Percentiles rank a stretch among this genome's conserved stretches.
Evolutionary conservation across 1,140 invertebrate species (phyloP).

Genomic region (Drosophila repletoides): DNA sequence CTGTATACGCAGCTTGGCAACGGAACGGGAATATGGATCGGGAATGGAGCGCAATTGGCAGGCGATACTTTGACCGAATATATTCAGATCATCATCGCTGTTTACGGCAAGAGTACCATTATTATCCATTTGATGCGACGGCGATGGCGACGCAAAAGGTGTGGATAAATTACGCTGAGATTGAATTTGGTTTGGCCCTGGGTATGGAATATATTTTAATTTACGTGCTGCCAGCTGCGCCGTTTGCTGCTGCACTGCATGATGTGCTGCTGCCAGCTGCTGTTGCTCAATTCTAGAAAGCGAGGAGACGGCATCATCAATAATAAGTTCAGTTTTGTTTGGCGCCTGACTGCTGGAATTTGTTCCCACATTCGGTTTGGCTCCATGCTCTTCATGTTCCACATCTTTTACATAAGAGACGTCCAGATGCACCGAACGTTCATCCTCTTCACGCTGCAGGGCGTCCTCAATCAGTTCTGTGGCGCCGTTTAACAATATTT

Average conservation of each 20-base stretch:
- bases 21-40: conserved; percentile 63
- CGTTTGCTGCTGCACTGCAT: conserved; percentile 17
- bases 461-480: conserved; percentile 49
- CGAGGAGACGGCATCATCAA: conserved; percentile 38
- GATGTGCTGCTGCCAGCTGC: conserved; percentile 7
- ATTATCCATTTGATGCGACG: conserved; percentile 35
- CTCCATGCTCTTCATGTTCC: background rate
- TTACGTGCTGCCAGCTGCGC: conserved; percentile 28
- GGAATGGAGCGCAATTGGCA: conserved; percentile 58
- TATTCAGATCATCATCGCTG: conserved; percentile 54
- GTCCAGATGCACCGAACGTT: conserved; percentile 1
- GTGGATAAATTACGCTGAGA: conserved; percentile 21
- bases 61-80: conserved; percentile 68
- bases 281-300: conserved; percentile 37
- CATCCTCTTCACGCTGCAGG: conserved; percentile 17
- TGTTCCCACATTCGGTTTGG: background rate
- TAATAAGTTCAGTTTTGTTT: conserved; percentile 30
- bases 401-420: background rate
- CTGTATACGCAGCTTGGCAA: conserved; percentile 74
- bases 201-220: conserved; percentile 19
- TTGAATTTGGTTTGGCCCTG: background rate
- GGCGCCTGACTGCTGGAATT: conserved; percentile 12
- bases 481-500: conserved; percentile 26
- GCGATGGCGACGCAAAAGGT: conserved; percentile 24
- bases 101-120: background rate